Base-by-base conservation (phyloP, 37 sponge, comb jelly and placozoan genomes). In the Eunapius fragilis region DNA sequence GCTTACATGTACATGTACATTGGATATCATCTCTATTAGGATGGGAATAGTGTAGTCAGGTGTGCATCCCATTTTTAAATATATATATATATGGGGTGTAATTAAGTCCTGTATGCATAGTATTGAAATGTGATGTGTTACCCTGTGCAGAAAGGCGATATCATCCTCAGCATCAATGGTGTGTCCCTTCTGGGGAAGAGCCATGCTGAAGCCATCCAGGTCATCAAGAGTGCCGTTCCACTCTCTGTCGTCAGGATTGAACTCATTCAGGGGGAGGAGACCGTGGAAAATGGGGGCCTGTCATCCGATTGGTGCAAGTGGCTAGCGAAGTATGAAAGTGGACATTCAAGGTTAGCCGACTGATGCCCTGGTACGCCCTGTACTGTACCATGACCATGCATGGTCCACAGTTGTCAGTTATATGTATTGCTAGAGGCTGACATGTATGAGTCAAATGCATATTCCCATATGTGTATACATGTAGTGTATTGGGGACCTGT, bases 201-300 rank as follows among this genome's bases (percentile, higher is more conserved):
- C 17, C 97, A 94, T 70, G 69, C 76, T 0, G 97, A 97, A 77
- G 97, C 93, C 47, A 87, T 97, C 2, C 87, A 92, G 87, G 89
- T 88, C 28, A 88, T 97, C 72, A 94, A 90, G 80, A 73, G 89
- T 32, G 10, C 89, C 17, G 75, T 79, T 0, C 47, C 72, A 17
- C 34, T 78, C 36, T 67, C 87, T 11, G 50, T 79, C 13, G 82
- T 95, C 6, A 81, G 81, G 32, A 36, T 95, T 75, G 90, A 92
- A 76, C 70, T 95, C 79, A 84, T 95, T 69, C 95, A 87, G 45
- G 92, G 95, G 49, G 86, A 87, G 38, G 80, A 85, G 38, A 37
- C 84, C 38, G 78, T 83, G 3, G 70, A 80, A 26, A 84, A 74
- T 38, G 85, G 86, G 1, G 80, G 87, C 0, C 85, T 92, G 26